phyloP scores from a whole-genome alignment of 2,113 vertebrate genomes.

The Apteryx mantelli region DNA sequence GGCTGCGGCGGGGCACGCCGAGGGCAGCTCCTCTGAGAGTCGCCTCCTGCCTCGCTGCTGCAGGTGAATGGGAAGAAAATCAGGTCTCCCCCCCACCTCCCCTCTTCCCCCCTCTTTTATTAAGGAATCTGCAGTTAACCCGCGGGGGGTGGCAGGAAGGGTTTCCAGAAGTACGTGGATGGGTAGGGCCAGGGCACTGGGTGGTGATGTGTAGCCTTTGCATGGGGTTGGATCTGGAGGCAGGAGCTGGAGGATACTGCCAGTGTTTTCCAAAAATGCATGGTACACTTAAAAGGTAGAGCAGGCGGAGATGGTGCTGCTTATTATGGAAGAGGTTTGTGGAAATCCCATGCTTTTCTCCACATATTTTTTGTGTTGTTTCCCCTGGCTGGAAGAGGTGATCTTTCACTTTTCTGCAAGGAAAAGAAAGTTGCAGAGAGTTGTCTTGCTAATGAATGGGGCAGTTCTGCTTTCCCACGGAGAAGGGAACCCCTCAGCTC shows the following conservation, averaged over 20 bases:
- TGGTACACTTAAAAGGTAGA: slow-evolving; percentile 29
- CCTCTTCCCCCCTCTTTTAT: rapidly evolving
- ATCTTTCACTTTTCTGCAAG: background rate
- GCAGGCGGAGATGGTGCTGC: slow-evolving; percentile 29
- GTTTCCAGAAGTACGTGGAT: background rate
- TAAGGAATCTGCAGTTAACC: background rate
- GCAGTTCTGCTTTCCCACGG: background rate
- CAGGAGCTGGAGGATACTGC: slow-evolving; percentile 6
- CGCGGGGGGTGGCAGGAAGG: background rate
- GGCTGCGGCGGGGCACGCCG: background rate
- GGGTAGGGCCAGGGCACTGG: background rate
- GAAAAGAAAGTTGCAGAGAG: background rate
- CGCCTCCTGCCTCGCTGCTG: background rate
- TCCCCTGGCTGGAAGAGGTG: background rate
- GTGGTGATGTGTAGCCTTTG: slow-evolving; percentile 24
- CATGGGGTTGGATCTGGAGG: slow-evolving; percentile 27
- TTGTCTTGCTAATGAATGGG: background rate
- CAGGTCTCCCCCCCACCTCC: rapidly evolving
- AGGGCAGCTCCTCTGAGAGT: background rate
- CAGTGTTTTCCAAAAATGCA: slow-evolving; percentile 6
- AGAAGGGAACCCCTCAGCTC: background rate
- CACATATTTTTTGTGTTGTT: background rate
- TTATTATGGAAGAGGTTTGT: slow-evolving; percentile 17
- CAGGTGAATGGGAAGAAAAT: background rate
- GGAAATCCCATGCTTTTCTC: slow-evolving; percentile 29